phyloP scores from a whole-genome alignment of 2,797 vertebrate species.

The Alectoris magna region DNA sequence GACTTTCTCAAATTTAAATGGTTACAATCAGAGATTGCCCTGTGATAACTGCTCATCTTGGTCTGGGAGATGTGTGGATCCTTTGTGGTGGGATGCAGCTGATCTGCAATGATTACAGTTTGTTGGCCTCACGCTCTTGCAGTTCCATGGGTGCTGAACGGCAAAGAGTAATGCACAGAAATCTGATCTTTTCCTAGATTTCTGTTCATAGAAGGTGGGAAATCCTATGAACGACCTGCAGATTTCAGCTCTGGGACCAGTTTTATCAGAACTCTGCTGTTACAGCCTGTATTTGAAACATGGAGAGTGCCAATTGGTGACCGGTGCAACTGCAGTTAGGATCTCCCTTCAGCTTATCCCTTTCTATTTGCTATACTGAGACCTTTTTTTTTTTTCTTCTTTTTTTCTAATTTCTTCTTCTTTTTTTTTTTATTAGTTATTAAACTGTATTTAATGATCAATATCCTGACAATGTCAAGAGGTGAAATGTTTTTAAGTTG shows the following conservation, averaged over 20 bases:
- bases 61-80: not conserved
- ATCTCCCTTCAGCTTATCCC: not conserved
- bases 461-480: not conserved
- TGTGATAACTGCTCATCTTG: not conserved
- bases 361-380: not conserved
- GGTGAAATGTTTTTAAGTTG: not conserved
- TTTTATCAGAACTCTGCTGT: not conserved
- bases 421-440: no score
- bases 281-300: not conserved
- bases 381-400: rapidly evolving
- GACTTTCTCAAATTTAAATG: not conserved
- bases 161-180: not conserved
- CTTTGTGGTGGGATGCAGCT: not conserved
- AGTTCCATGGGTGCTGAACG: not conserved
- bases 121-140: not conserved
- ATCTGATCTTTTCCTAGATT: not conserved
- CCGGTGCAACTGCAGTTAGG: rapidly evolving
- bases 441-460: not conserved
- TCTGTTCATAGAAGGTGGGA: not conserved
- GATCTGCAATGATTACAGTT: not conserved
- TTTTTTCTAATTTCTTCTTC: no score
- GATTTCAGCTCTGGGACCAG: not conserved
- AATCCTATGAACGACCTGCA: not conserved
- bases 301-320: not conserved
- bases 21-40: not conserved